phyloP scores from a whole-genome alignment of 2,113 vertebrate genomes.

The Sphyrna mokarran region DNA sequence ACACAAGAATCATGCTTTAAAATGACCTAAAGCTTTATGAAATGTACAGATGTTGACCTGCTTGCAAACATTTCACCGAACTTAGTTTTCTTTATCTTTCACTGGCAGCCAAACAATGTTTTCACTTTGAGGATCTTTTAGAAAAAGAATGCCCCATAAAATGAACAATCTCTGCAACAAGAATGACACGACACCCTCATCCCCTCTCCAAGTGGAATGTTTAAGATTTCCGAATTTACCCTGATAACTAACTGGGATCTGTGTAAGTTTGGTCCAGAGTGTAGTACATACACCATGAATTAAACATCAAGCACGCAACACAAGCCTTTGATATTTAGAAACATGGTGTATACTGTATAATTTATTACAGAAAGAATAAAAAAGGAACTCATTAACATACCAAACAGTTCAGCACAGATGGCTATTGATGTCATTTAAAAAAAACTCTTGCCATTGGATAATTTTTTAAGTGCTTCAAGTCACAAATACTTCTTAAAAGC shows the following conservation, averaged over 20 bases:
- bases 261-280: neutral
- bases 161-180: neutral
- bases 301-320: constrained; percentile 32
- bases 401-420: constrained; percentile 32
- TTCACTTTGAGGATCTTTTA: neutral
- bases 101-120: neutral
- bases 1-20: neutral
- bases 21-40: neutral
- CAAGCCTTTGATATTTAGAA: constrained; percentile 25
- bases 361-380: constrained; percentile 18
- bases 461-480: neutral
- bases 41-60: neutral
- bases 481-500: neutral
- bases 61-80: neutral
- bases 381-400: constrained; percentile 27
- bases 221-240: neutral
- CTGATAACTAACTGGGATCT: neutral
- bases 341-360: constrained; percentile 34
- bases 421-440: constrained; percentile 3
- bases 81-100: neutral
- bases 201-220: neutral
- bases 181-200: neutral
- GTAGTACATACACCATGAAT: constrained; percentile 16
- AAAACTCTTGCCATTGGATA: neutral
- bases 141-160: neutral